phyloP scores from a whole-genome alignment of 53 echinoderm and acorn worm species.

The Crossaster papposus region DNA sequence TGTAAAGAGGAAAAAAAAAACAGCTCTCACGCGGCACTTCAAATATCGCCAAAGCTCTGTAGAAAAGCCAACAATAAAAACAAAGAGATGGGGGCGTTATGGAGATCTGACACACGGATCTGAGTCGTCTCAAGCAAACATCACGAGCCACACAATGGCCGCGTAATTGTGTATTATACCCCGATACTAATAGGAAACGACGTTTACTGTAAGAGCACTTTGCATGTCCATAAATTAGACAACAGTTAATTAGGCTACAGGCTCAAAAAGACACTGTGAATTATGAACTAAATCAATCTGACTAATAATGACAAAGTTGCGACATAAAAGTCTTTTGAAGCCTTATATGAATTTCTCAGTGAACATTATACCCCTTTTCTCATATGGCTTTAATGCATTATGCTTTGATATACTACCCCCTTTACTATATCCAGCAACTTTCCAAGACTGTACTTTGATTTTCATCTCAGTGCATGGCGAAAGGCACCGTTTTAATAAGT shows the following conservation, averaged over 20 bases:
- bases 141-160: neutral
- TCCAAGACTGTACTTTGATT: neutral
- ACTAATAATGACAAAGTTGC: neutral
- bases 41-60: too few species aligned
- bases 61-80: too few species aligned
- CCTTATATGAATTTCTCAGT: neutral
- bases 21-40: too few species aligned
- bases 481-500: neutral
- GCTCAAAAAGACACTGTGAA: neutral
- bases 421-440: neutral
- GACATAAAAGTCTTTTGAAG: neutral
- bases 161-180: neutral
- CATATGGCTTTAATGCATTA: neutral
- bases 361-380: neutral
- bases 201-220: neutral
- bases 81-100: too few species aligned
- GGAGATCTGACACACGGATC: neutral
- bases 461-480: neutral
- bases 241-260: neutral
- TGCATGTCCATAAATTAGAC: constrained; percentile 3
- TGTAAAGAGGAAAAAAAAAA: too few species aligned
- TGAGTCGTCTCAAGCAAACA: neutral
- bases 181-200: neutral
- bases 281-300: constrained; percentile 1
- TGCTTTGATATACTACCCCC: neutral